Conservation (phyloP, 2,888 invertebrate genomes). For the Pseudococcus longispinus region DNA sequence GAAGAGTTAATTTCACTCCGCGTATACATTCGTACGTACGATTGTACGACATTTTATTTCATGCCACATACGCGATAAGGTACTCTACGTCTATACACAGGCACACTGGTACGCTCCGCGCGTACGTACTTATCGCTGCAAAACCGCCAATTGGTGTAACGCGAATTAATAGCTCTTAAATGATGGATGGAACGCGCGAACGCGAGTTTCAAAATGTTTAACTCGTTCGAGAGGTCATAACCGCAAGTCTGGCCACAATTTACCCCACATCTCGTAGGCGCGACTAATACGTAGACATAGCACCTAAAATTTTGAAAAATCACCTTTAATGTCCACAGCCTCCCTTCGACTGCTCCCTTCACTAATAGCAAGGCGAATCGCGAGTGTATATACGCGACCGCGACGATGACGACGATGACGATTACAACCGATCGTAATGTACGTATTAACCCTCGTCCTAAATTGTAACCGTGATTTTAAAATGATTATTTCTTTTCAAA, state of each 20-base stretch:
- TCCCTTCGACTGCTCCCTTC: background rate
- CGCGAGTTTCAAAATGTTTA: background rate
- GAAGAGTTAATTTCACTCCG: constrained; percentile 36
- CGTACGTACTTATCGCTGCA: background rate
- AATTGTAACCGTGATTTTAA: background rate
- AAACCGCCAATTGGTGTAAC: constrained; percentile 17
- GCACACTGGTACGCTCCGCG: no score
- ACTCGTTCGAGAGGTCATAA: constrained; percentile 10
- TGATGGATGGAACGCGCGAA: constrained; percentile 24
- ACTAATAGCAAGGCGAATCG: background rate
- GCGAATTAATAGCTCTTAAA: constrained; percentile 31
- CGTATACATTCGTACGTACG: background rate
- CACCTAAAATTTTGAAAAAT: background rate
- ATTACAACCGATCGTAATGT: background rate
- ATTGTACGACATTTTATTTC: background rate
- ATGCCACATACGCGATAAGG: background rate
- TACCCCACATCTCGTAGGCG: background rate
- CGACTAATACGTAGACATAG: background rate
- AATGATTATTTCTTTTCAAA: background rate
- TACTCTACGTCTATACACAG: no score
- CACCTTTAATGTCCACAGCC: background rate
- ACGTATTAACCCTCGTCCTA: background rate
- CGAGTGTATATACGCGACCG: background rate
- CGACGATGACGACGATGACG: background rate
- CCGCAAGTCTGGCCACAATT: background rate